A percentile compares a stretch with the other conserved stretches of the same genome.
These are phyloP conservation scores for Microctonus aethiopoides DNA, from an alignment of 2,888 invertebrate species.

Conservation along the genomic window DNA sequence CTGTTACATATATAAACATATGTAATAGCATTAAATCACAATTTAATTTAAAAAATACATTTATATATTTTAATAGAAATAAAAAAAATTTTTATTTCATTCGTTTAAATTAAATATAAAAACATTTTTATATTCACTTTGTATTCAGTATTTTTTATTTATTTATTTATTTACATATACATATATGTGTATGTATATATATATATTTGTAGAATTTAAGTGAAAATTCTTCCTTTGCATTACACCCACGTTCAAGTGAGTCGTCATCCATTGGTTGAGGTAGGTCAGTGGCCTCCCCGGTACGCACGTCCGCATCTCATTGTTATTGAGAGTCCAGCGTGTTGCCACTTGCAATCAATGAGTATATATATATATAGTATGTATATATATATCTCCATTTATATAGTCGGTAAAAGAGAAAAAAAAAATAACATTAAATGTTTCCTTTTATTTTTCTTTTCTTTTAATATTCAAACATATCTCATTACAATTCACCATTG, in stretches of 20 bases:
- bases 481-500: not conserved
- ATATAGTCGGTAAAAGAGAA: not conserved
- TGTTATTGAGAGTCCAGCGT: constrained; percentile 11
- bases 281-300: constrained; percentile 42
- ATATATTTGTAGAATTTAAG: not conserved
- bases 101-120: too few relatives aligned
- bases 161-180: too few relatives aligned
- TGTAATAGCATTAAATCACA: too few relatives aligned
- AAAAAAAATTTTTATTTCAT: too few relatives aligned
- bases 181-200: too few relatives aligned
- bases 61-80: too few relatives aligned
- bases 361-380: not conserved
- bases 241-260: constrained; percentile 33
- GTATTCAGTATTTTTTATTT: too few relatives aligned
- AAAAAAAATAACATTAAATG: not conserved
- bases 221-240: not conserved
- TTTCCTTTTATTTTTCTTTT: not conserved
- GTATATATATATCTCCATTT: not conserved
- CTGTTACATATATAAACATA: too few relatives aligned
- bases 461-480: not conserved
- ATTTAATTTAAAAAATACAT: too few relatives aligned
- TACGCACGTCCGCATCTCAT: constrained; percentile 11
- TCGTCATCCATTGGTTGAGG: constrained; percentile 32
- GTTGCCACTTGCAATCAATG: constrained; percentile 10
- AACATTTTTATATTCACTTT: too few relatives aligned